Base-by-base conservation (phyloP, 2,113 vertebrate species). In the Rhombomys opimus region DNA sequence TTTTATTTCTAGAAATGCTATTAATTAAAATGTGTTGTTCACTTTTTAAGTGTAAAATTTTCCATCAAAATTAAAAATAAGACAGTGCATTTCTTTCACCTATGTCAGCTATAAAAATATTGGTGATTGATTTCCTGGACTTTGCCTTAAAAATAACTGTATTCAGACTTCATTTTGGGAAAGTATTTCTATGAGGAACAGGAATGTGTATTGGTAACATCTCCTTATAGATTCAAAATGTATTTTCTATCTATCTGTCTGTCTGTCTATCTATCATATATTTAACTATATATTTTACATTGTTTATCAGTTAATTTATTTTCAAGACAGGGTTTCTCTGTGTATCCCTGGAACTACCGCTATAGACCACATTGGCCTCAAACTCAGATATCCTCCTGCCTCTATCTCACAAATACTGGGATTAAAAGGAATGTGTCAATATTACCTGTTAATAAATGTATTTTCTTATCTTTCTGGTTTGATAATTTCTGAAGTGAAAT, bases 131-230 rank as follows among this genome's bases (percentile, higher is more conserved):
- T 77, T 87, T 65, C 75, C 82, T 7, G 61, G 7, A 18, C 87
- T 87, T 93, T 84, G 30, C 61, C 5, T 41, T 59, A 27, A 91
- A 95, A 95, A 70, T 38, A 0, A 63, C 38, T 61, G 87, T 80
- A 38, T 95, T 93, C 35, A 14, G 73, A 15, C 12, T 93, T 77
- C 20, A 61, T 95, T 95, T 68, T 76, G 89, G 65, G 90, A 90
- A 96, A 5, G 23, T 75, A 46, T 84, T 67, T 86, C 81, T 17
- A 84, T 11, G 59, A 15, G 87, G 57, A 87, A 22, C 38, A 75
- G 63, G 85, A 89, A 59, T 95, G 76, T 1, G 61, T 25, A 22
- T 76, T 93, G 59, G 54, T 22, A 86, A 61, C 59, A 91, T 91
- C 89, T 86, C 10, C 32, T 82, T 57, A 10, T 67, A 61, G 20